phyloP scores from a whole-genome alignment of 2,888 invertebrate species.

The Drosophila stalkeri region DNA sequence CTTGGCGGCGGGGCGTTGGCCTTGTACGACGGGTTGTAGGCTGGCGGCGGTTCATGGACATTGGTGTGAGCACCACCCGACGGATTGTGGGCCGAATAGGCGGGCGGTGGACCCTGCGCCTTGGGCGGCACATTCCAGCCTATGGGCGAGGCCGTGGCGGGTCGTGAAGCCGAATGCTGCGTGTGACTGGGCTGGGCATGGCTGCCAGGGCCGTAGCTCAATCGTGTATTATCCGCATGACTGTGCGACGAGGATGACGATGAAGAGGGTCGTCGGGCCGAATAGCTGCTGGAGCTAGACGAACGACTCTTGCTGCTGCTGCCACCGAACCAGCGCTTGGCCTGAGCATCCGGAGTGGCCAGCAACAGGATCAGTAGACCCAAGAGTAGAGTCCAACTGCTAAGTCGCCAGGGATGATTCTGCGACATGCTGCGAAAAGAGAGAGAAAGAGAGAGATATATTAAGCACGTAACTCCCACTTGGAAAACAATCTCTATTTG shows the following conservation, averaged over 20 bases:
- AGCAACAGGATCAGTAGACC: slow-evolving; percentile 58
- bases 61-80: slow-evolving; percentile 83
- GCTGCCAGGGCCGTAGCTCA: slow-evolving; percentile 72
- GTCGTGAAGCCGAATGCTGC: slow-evolving; percentile 15
- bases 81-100: slow-evolving; percentile 81
- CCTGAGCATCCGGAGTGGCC: slow-evolving; percentile 58
- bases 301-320: slow-evolving; percentile 68
- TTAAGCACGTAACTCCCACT: not conserved
- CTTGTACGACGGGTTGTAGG: slow-evolving; percentile 76
- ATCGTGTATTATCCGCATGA: slow-evolving; percentile 47
- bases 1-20: slow-evolving; percentile 78
- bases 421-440: slow-evolving; percentile 54
- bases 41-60: slow-evolving; percentile 82
- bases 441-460: not conserved
- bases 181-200: slow-evolving; percentile 56
- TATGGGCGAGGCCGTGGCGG: slow-evolving; percentile 65
- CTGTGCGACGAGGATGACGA: slow-evolving; percentile 14
- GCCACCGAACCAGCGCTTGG: slow-evolving; percentile 69
- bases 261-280: slow-evolving; percentile 46
- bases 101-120: slow-evolving; percentile 83
- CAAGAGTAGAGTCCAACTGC: slow-evolving; percentile 37
- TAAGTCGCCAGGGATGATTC: slow-evolving; percentile 38
- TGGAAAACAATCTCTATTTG: not conserved
- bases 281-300: slow-evolving; percentile 39
- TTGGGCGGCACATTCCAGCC: slow-evolving; percentile 84